Percentiles rank a stretch among this genome's conserved stretches.
Evolutionary conservation across 1,140 invertebrate genomes (phyloP).

Genomic region (roundworm (Caenorhabditis elegans)): WBcel235 BX284606.5:3435001-3435500

Average conservation of each 20-base stretch:
- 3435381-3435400: not conserved
- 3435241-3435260: not conserved
- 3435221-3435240: not conserved
- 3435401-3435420: not conserved
- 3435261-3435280: not conserved
- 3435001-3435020: too few relatives aligned
- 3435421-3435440: not conserved
- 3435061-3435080: too few relatives aligned
- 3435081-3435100: too few relatives aligned
- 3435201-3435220: not conserved
- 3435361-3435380: too few relatives aligned
- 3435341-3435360: too few relatives aligned
- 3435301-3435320: too few relatives aligned
- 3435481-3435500: not conserved
- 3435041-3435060: too few relatives aligned
- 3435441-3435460: not conserved
- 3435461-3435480: constrained; percentile 15
- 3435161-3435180: not conserved
- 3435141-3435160: not conserved
- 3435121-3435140: not conserved
- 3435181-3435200: not conserved
- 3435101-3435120: too few relatives aligned
- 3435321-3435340: too few relatives aligned
- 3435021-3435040: too few relatives aligned
- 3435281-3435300: too few relatives aligned